phyloP scores from a whole-genome alignment of 2,888 invertebrate species.

The Torymus aiolomorphi region DNA sequence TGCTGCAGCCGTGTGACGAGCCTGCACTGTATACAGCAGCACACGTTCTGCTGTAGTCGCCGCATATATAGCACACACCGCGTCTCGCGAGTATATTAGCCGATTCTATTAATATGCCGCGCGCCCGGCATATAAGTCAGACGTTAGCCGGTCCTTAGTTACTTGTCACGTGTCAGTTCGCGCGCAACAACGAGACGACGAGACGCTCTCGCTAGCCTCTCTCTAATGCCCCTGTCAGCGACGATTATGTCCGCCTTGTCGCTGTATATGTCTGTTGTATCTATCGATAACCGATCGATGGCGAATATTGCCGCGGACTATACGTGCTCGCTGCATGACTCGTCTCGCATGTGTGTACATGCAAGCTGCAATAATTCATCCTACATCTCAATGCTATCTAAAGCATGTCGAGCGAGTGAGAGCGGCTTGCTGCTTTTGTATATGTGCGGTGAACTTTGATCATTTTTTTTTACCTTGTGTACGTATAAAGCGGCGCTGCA shows the following conservation, averaged over 20 bases:
- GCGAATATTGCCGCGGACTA: slow-evolving; percentile 28
- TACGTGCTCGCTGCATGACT: slow-evolving; percentile 32
- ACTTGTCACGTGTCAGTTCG: slow-evolving; percentile 69
- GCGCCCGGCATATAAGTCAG: slow-evolving; percentile 61
- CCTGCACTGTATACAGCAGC: too few species aligned
- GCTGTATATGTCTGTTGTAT: not conserved
- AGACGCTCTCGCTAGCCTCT: slow-evolving; percentile 2
- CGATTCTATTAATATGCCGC: slow-evolving; percentile 69
- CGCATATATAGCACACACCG: too few species aligned
- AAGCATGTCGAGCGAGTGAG: not conserved
- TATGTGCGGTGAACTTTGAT: not conserved
- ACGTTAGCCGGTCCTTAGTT: slow-evolving; percentile 69
- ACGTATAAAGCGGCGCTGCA: not conserved
- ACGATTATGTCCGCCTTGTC: slow-evolving; percentile 42
- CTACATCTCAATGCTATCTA: slow-evolving; percentile 46
- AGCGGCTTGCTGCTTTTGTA: too few species aligned
- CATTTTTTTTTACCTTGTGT: not conserved
- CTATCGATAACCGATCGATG: slow-evolving; percentile 47
- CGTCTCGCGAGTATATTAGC: slow-evolving; percentile 26
- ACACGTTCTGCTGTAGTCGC: too few species aligned
- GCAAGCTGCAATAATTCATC: slow-evolving; percentile 43
- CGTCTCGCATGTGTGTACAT: slow-evolving; percentile 1
- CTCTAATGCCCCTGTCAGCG: slow-evolving; percentile 55
- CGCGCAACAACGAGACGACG: slow-evolving; percentile 22
- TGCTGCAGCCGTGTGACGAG: too few species aligned